Evolutionary conservation across 2,113 vertebrate species (phyloP), one percentile per base, ranked within the genome.

Genomic region (Lutjanus erythropterus): DNA sequence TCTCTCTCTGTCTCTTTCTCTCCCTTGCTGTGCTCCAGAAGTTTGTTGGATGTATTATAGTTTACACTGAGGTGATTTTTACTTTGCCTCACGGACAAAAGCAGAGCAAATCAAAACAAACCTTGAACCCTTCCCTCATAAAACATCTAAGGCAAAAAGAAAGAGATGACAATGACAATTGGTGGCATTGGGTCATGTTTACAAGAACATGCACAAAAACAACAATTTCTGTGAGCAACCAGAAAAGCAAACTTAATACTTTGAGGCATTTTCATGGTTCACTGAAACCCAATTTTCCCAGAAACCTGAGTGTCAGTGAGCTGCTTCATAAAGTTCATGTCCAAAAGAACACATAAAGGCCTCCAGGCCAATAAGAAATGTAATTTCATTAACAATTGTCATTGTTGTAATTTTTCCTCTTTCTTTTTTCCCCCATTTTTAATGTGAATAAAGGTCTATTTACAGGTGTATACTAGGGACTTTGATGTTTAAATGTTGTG

Each of bases 41-140:
- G 41, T 80, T 82, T 82, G 77, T 52, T 62, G 25, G 70, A 35
- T 70, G 25, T 16, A 27, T 3, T 14, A 42, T 3, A 39, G 37
- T 39, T 39, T 39, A n/a, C n/a, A 53, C 2, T 7, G 49, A 39
- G 52, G n/a, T 69, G 37, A 29, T 60, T 78, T 78, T 76, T 35
- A 37, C 3, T 15, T 5, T n/a, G 11, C 12, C 4, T 64, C 6
- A 4, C 6, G n/a, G 0, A 78, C 25, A 72, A 74, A 82, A 74
- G 35, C 31, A 52, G 42, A 76, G 53, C 3, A 21, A 15, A 25
- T 80, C 50, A 56, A 62, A 78, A 83, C 65, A 59, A 56, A 52
- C 75, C 52, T 49, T 77, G 39, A 77, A 65, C 46, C n/a, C 8
- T 61, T 31, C 15, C 52, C 0, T 70, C 6, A 3, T 27, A 69